Conservation (phyloP, 2,888 invertebrate species). For the Acanthosepion esculentum region DNA sequence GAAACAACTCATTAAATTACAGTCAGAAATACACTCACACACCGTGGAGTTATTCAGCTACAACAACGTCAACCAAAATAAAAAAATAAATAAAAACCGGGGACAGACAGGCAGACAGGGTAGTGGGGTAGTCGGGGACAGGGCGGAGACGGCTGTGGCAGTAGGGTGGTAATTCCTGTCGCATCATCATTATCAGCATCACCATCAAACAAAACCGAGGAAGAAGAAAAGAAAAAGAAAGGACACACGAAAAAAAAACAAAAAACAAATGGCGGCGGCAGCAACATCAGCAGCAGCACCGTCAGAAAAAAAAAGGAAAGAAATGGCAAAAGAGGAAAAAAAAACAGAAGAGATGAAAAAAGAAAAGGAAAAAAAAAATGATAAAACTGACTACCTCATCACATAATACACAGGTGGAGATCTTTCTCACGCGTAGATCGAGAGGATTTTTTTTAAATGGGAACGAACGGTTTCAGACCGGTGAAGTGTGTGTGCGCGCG, state of each 20-base stretch:
- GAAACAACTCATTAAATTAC: background rate
- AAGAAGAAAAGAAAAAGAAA: background rate
- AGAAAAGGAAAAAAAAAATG: too few relatives aligned
- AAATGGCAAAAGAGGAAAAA: too few relatives aligned
- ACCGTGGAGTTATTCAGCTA: conserved; percentile 4
- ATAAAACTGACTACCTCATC: too few relatives aligned
- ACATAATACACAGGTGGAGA: too few relatives aligned
- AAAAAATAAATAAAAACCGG: background rate
- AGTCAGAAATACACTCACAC: background rate
- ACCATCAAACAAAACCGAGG: background rate
- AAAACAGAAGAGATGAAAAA: too few relatives aligned
- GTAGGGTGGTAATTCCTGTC: background rate
- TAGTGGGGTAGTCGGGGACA: background rate
- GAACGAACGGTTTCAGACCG: too few relatives aligned
- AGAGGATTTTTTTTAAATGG: too few relatives aligned
- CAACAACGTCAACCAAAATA: background rate
- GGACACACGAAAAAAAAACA: background rate
- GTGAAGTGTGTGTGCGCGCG: too few relatives aligned
- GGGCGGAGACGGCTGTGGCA: background rate
- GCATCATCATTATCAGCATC: background rate
- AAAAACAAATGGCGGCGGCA: background rate
- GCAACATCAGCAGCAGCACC: background rate
- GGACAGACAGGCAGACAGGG: background rate
- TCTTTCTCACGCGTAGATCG: too few relatives aligned
- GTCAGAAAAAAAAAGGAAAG: background rate